These are phyloP conservation scores for Epinotia brunnichana DNA, from an alignment of 2,888 invertebrate species.

Conservation along the genomic window DNA sequence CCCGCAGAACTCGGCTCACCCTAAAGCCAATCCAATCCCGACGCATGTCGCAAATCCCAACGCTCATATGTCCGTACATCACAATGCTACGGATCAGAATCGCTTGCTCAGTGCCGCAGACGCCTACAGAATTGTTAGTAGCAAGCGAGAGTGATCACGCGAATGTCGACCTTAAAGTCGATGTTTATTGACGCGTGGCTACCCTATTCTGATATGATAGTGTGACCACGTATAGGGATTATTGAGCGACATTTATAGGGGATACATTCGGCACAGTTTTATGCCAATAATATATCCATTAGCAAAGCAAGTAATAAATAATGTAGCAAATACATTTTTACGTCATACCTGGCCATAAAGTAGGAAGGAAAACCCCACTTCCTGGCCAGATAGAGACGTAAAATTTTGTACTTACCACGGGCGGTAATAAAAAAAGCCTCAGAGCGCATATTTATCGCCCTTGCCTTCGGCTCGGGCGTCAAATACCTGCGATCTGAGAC, in stretches of 20 bases:
- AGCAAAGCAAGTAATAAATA: too few relatives aligned
- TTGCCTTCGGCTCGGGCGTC: too few relatives aligned
- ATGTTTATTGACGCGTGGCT: slow-evolving; percentile 7
- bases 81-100: slow-evolving; percentile 23
- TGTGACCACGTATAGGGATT: neutral
- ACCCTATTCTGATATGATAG: neutral
- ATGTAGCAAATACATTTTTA: too few relatives aligned
- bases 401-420: too few relatives aligned
- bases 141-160: slow-evolving; percentile 19
- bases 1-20: slow-evolving; percentile 7
- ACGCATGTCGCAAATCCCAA: slow-evolving; percentile 17
- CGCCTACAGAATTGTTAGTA: slow-evolving; percentile 38
- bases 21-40: slow-evolving; percentile 4
- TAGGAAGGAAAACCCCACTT: too few relatives aligned
- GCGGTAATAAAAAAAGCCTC: too few relatives aligned
- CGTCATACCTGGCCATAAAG: too few relatives aligned
- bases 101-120: neutral
- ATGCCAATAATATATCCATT: neutral
- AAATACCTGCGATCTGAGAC: too few relatives aligned
- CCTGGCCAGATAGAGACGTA: too few relatives aligned
- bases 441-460: too few relatives aligned
- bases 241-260: slow-evolving; percentile 7
- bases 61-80: slow-evolving; percentile 10
- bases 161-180: slow-evolving; percentile 8
- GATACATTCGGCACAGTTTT: slow-evolving; percentile 1